Evolutionary conservation across 2,888 invertebrate genomes (phyloP), one percentile per base, ranked within the genome.

Genomic region (Malacosoma neustria): DNA sequence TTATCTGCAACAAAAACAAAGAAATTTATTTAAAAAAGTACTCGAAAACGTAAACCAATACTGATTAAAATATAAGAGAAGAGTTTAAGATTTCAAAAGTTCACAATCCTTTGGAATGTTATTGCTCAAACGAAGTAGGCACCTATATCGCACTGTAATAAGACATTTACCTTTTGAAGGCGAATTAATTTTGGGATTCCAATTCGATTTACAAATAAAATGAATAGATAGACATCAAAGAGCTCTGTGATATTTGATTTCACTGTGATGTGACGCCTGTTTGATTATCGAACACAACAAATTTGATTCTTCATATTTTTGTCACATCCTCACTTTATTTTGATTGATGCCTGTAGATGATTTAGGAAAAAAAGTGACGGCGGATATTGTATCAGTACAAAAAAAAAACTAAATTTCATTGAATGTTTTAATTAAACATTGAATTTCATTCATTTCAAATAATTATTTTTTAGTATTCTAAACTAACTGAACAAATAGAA

Each of bases 101-200:
- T 39, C 38, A 39, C 38, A 45, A 46, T 36, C 46, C 45, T 43
- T 46, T 31, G 40, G 41, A 39, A 38, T 42, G 40, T 48, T 42
- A 45, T 45, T 43, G 41, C 37, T 40, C 35, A 34, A 38, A 46
- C 42, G 41, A 42, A 44, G 40, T 42, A 41, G 30, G 36, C 37
- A 34, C 43, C 39, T 42, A 43, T 39, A 43, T 36, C 33, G 15
- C 12, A 30, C 29, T 36, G 36, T 43, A 49, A 49, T 46, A 52
- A 48, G 50, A 53, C 56, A 50, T 57, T 60, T 53, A 55, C 55
- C 51, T 56, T 61, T 64, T 57, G 56, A 60, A 53, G 45, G 48
- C 49, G 48, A 58, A 63, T 62, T 65, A 61, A 65, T 66, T 61
- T 56, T 50, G 43, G 53, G 54, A 62, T 56, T 56, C 57, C 61